These are phyloP conservation scores for Pegea sp. DNA, from an alignment of 23 tunicate species.

Conservation along the genomic window DNA sequence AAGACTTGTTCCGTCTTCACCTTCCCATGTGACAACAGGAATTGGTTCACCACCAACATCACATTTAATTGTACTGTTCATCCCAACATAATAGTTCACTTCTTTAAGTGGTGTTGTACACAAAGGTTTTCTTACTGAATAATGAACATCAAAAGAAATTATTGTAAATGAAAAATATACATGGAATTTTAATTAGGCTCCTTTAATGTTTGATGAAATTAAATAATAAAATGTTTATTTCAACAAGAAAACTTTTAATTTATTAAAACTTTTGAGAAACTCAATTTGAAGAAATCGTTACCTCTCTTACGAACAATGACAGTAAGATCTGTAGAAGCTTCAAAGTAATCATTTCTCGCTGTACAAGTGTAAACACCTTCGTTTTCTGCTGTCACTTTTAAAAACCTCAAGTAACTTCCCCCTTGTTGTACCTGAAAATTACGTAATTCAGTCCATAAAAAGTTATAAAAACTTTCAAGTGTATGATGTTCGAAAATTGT, in stretches of 20 bases:
- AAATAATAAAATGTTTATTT: too few species aligned
- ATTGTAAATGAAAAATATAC: too few species aligned
- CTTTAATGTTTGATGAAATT: too few species aligned
- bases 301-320: slow-evolving; percentile 22
- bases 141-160: too few species aligned
- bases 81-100: slow-evolving; percentile 62
- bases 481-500: background rate
- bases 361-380: slow-evolving; percentile 44
- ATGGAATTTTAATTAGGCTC: too few species aligned
- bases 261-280: background rate
- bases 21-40: slow-evolving; percentile 56
- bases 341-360: slow-evolving; percentile 31
- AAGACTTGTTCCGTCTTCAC: slow-evolving; percentile 22
- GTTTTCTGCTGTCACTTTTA: slow-evolving; percentile 15
- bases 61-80: slow-evolving; percentile 63
- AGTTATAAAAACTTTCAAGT: background rate
- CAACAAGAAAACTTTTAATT: background rate
- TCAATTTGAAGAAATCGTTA: slow-evolving; percentile 1
- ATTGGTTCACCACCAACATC: slow-evolving; percentile 49
- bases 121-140: slow-evolving; percentile 35
- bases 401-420: slow-evolving; percentile 15
- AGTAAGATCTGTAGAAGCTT: slow-evolving; percentile 10
- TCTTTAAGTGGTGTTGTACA: slow-evolving; percentile 69
- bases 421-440: slow-evolving; percentile 11
- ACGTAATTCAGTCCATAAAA: background rate